phyloP scores from a whole-genome alignment of 1,140 invertebrate genomes.

The Caenorhabditis remanei region DNA sequence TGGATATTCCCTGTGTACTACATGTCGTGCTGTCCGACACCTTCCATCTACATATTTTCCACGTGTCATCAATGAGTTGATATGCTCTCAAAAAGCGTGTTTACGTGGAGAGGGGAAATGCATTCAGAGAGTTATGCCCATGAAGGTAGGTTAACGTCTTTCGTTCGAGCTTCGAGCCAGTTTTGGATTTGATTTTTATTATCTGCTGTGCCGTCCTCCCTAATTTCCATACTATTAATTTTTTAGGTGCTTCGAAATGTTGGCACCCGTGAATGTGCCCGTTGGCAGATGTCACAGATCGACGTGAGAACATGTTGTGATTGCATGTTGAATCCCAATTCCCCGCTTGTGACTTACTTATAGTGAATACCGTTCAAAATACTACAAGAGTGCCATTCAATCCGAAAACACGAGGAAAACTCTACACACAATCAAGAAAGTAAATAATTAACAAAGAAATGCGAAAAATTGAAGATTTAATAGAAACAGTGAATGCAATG shows the following conservation, averaged over 20 bases:
- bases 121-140: slow-evolving; percentile 65
- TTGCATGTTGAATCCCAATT: slow-evolving; percentile 65
- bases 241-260: slow-evolving; percentile 64
- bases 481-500: background rate
- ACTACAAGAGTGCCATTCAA: background rate
- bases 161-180: too few species aligned
- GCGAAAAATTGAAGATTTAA: background rate
- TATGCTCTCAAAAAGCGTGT: slow-evolving; percentile 64
- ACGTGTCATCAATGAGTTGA: slow-evolving; percentile 67
- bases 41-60: slow-evolving; percentile 64
- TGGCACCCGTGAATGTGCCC: slow-evolving; percentile 60
- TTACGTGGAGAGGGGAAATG: slow-evolving; percentile 65
- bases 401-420: background rate
- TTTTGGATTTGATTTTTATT: too few species aligned
- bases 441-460: background rate
- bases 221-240: background rate
- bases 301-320: slow-evolving; percentile 69
- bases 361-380: background rate
- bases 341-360: slow-evolving; percentile 59
- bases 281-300: slow-evolving; percentile 62
- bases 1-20: slow-evolving; percentile 64
- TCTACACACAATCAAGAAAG: too few species aligned
- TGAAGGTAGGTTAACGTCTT: slow-evolving; percentile 46
- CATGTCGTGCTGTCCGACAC: slow-evolving; percentile 66
- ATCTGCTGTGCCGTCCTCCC: too few species aligned